These are phyloP conservation scores for Lophius americanus DNA, from an alignment of 2,797 vertebrate species.

Conservation along the genomic window DNA sequence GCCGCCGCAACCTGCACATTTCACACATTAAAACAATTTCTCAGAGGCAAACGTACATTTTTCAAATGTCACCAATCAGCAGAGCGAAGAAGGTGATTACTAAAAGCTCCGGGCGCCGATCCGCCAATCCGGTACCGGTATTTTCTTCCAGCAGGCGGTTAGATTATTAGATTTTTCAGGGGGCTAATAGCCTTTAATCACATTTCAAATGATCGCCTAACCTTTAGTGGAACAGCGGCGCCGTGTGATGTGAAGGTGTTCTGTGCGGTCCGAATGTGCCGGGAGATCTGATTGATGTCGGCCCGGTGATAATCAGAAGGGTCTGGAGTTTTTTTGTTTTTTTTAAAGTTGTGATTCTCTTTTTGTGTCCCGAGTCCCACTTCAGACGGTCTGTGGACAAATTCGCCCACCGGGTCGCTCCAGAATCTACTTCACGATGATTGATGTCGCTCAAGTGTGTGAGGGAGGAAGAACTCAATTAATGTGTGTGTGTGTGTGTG, in stretches of 20 bases:
- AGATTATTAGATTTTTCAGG: slow-evolving; percentile 28
- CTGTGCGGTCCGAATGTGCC: neutral
- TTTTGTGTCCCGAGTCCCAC: slow-evolving; percentile 29
- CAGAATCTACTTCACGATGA: slow-evolving; percentile 50
- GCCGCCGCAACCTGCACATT: neutral
- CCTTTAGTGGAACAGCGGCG: slow-evolving; percentile 12
- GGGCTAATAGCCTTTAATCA: slow-evolving; percentile 8
- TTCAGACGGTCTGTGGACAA: slow-evolving; percentile 30
- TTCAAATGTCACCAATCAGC: slow-evolving; percentile 34
- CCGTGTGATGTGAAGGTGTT: slow-evolving; percentile 6
- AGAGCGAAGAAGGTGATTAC: neutral
- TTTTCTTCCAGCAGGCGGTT: slow-evolving; percentile 14
- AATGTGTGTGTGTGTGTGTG: slow-evolving; percentile 38
- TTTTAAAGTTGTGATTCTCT: slow-evolving; percentile 12
- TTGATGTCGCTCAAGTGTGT: slow-evolving; percentile 51
- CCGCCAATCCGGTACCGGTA: slow-evolving; percentile 1
- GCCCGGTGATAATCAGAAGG: neutral
- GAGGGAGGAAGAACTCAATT: slow-evolving; percentile 61
- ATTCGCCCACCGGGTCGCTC: slow-evolving; percentile 14
- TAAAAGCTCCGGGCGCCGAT: neutral
- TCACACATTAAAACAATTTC: neutral
- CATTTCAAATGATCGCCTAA: slow-evolving; percentile 15
- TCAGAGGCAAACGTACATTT: slow-evolving; percentile 1
- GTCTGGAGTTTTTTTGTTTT: neutral
- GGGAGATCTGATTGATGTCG: slow-evolving; percentile 12